These are phyloP conservation scores for Drosophila parabipectinata DNA, from an alignment of 1,140 invertebrate species.

Conservation along the genomic window DNA sequence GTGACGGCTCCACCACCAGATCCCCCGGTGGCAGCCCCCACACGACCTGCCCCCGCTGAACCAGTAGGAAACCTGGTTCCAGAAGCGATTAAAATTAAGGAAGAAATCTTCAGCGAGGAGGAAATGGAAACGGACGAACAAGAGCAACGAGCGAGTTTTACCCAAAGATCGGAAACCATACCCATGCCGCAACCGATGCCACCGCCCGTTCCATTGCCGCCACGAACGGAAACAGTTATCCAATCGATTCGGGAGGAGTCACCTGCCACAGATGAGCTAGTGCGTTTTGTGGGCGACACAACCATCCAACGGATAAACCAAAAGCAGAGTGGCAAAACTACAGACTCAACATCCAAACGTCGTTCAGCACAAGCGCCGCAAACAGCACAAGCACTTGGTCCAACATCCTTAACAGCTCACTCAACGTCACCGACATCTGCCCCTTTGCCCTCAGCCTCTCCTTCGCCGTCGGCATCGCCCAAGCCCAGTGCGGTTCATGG, in stretches of 20 bases:
- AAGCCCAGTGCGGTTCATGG: slow-evolving; percentile 15
- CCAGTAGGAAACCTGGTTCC: neutral
- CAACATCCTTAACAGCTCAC: slow-evolving; percentile 13
- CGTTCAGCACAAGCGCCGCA: slow-evolving; percentile 48
- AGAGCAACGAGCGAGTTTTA: neutral
- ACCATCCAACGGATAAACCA: slow-evolving; percentile 71
- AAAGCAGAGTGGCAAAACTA: slow-evolving; percentile 35
- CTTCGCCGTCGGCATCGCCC: slow-evolving; percentile 15
- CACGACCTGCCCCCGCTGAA: slow-evolving; percentile 5
- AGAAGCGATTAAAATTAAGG: slow-evolving; percentile 47
- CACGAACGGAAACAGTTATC: neutral
- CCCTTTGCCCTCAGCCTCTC: neutral
- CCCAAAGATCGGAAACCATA: slow-evolving; percentile 7
- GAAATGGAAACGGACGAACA: slow-evolving; percentile 48
- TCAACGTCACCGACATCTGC: slow-evolving; percentile 18
- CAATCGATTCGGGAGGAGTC: slow-evolving; percentile 13
- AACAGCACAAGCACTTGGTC: slow-evolving; percentile 19
- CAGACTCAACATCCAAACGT: slow-evolving; percentile 31
- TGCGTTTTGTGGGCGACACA: slow-evolving; percentile 73
- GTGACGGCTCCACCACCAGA: neutral
- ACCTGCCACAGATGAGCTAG: slow-evolving; percentile 25
- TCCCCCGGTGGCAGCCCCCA: neutral
- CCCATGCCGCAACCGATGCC: slow-evolving; percentile 40
- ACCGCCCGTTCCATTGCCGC: slow-evolving; percentile 39
- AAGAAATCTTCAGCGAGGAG: slow-evolving; percentile 64